These are phyloP conservation scores for Sebastes aleutianus DNA, from an alignment of 2,797 vertebrate species.

Conservation along the genomic window DNA sequence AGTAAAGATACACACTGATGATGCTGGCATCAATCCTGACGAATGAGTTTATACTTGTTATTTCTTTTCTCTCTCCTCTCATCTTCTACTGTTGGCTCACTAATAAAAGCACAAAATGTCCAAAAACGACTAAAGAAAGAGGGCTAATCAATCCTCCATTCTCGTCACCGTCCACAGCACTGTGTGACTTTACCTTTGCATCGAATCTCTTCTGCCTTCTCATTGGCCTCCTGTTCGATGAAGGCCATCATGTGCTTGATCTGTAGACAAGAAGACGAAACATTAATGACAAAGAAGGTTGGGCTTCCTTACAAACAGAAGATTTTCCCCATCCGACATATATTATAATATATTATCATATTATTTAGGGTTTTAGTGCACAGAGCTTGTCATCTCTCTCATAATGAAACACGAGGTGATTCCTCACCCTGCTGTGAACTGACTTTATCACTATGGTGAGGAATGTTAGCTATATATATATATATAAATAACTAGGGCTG, in stretches of 20 bases:
- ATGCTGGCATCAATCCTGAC: not conserved
- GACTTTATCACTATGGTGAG: too few relatives aligned
- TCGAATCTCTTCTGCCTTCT: constrained; percentile 99
- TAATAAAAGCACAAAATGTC: too few relatives aligned
- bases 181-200: constrained; percentile 87
- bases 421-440: too few relatives aligned
- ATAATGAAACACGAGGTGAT: too few relatives aligned
- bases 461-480: too few relatives aligned
- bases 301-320: too few relatives aligned
- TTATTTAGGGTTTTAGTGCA: too few relatives aligned
- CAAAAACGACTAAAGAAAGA: not conserved
- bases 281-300: not conserved
- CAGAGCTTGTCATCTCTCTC: too few relatives aligned
- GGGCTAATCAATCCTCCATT: not conserved
- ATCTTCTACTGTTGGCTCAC: not conserved
- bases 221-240: constrained; percentile 98
- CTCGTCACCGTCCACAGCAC: not conserved
- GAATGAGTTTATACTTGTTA: not conserved
- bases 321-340: too few relatives aligned
- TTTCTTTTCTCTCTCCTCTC: not conserved
- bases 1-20: not conserved
- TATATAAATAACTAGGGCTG: too few relatives aligned
- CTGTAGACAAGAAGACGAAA: constrained; percentile 68
- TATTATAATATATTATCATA: too few relatives aligned
- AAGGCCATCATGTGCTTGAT: constrained; percentile 99